Conservation (phyloP, 2,113 vertebrate genomes). For the Chiloscyllium plagiosum region DNA sequence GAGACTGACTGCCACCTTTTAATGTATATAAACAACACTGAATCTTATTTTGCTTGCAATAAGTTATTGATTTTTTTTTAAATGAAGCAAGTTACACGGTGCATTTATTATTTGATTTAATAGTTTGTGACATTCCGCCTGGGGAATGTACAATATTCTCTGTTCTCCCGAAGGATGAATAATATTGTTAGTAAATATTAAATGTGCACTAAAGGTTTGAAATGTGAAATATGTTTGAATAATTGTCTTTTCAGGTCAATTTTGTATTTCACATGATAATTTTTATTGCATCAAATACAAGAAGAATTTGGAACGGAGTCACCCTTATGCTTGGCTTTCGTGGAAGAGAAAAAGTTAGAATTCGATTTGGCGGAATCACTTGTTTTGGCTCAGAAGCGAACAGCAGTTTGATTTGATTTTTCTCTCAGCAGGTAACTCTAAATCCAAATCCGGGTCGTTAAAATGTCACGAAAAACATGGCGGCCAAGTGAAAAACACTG, state of each 20-base stretch:
- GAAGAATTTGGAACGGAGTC: not conserved
- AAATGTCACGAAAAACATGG: not conserved
- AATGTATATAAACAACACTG: slow-evolving; percentile 17
- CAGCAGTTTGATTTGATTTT: not conserved
- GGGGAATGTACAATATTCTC: not conserved
- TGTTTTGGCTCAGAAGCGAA: not conserved
- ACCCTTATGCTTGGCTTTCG: not conserved
- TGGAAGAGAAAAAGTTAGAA: no score
- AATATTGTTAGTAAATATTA: slow-evolving; percentile 16
- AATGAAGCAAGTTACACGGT: slow-evolving; percentile 28
- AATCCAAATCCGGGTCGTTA: not conserved
- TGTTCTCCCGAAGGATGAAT: not conserved
- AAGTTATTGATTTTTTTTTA: slow-evolving; percentile 7
- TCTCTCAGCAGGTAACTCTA: not conserved
- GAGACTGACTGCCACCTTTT: not conserved
- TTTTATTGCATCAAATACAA: not conserved
- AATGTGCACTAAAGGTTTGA: not conserved
- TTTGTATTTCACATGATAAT: not conserved
- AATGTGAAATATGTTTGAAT: slow-evolving; percentile 23
- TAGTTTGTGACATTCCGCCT: slow-evolving; percentile 25
- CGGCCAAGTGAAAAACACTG: not conserved
- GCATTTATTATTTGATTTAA: slow-evolving; percentile 38
- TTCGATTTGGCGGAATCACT: not conserved
- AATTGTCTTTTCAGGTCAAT: not conserved
- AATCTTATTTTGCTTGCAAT: slow-evolving; percentile 29